Evolutionary conservation across 2,113 vertebrate genomes (phyloP).

Genomic region (Xiphorhynchus elegans): DNA sequence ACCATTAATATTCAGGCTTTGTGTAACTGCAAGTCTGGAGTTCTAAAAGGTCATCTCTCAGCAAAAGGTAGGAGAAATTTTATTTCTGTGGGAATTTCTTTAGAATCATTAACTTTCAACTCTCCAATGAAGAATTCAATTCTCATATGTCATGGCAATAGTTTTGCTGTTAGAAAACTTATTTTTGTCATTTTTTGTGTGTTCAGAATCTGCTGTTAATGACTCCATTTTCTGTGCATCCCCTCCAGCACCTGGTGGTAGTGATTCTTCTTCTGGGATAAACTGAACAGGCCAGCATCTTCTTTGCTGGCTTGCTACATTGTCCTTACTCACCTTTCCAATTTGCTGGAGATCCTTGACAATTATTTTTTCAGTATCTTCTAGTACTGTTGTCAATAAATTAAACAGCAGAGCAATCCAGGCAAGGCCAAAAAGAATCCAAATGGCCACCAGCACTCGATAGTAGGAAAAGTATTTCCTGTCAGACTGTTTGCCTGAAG

Average conservation of each 20-base stretch:
- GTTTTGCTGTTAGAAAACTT: neutral
- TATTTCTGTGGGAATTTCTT: neutral
- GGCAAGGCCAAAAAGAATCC: constrained; percentile 73
- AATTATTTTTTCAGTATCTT: constrained; percentile 71
- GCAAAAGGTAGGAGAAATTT: neutral
- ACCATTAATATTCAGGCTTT: neutral
- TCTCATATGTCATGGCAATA: neutral
- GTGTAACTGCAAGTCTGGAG: neutral
- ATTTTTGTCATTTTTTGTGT: neutral
- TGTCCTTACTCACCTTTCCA: constrained; percentile 33
- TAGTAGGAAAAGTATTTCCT: constrained; percentile 58
- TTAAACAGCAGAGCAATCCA: constrained; percentile 76
- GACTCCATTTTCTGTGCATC: neutral
- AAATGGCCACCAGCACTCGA: constrained; percentile 44
- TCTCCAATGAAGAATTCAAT: neutral
- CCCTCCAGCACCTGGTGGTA: neutral
- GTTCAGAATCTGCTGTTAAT: neutral
- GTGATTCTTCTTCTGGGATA: neutral
- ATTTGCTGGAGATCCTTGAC: constrained; percentile 56
- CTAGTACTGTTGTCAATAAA: constrained; percentile 64
- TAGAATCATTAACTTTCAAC: neutral
- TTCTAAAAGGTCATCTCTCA: neutral
- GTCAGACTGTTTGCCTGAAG: constrained; percentile 41
- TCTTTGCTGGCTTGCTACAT: neutral
- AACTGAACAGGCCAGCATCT: neutral